Base-by-base conservation (phyloP, 2,888 invertebrate genomes). In the Drosophila stalkeri region DNA sequence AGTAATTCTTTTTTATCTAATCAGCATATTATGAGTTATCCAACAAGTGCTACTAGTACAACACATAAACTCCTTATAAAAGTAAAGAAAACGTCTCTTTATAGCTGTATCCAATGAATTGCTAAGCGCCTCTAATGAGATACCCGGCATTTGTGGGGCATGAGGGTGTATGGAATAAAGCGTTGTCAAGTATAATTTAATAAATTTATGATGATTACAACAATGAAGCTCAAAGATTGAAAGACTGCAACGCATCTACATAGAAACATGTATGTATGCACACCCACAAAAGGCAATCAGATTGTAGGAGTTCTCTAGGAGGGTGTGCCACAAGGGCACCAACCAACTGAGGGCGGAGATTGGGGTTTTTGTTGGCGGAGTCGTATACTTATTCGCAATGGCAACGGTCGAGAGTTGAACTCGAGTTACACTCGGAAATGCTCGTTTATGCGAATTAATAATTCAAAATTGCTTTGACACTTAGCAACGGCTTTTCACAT, bases 361-460 rank as follows among this genome's bases (percentile, higher is more conserved):
- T n/a, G 35, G 57, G 9, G n/a, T n/a, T n/a, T 9, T 8, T 39
- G 31, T 41, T 44, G 14, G 35, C 3, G 39, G 20, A 51, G 18
- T 51, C 51, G 20, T 51, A 1, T 27, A 49, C 57, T 55, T 66
- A 77, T 81, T 86, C 72, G 75, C 82, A 77, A 86, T 71, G 61
- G 61, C 64, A 70, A 70, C 72, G 60, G 23, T 56, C 27, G 56
- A 47, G 64, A 54, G 64, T 46, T 64, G 31, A 44, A 39, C 43
- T 56, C 52, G 23, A 52, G 43, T 46, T 39, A 41, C 16, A 14
- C 33, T 65, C 67, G 83, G 88, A 80, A 74, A 66, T 87, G 74
- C 78, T 76, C 71, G 76, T 72, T 86, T 75, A 75, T 79, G 85
- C 75, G 81, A 79, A 81, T 86, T 86, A 84, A 86, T 86, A 81